Percentiles rank a stretch among this genome's conserved stretches.
These are phyloP conservation scores for Pimpla rufipes DNA, from an alignment of 2,888 invertebrate species.

Conservation along the genomic window DNA sequence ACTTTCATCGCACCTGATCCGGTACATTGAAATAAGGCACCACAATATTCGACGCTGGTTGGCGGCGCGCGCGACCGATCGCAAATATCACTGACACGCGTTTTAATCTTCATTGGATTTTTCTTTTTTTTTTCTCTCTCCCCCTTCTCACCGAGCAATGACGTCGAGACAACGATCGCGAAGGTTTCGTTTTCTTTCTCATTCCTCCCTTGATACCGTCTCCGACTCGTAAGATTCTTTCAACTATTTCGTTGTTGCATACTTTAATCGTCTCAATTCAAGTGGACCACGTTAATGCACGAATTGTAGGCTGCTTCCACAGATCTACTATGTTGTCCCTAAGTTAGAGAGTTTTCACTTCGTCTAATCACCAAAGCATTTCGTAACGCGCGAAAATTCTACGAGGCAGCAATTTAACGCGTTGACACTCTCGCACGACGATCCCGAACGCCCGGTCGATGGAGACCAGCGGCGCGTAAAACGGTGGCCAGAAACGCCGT, in stretches of 20 bases:
- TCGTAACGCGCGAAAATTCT: constrained; percentile 2
- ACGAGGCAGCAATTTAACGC: constrained; percentile 23
- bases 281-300: constrained; percentile 30
- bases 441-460: constrained; percentile 31
- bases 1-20: constrained; percentile 80
- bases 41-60: constrained; percentile 78
- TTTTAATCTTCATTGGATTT: constrained; percentile 13
- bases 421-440: constrained; percentile 2
- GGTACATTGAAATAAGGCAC: constrained; percentile 84
- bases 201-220: neutral
- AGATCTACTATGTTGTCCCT: constrained; percentile 11
- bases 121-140: neutral
- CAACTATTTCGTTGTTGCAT: constrained; percentile 24
- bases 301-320: constrained; percentile 26
- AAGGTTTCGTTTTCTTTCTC: neutral
- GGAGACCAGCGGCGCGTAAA: constrained; percentile 12
- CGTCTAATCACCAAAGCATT: constrained; percentile 1
- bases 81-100: constrained; percentile 52
- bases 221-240: constrained; percentile 17
- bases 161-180: constrained; percentile 20
- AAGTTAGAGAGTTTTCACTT: constrained; percentile 11
- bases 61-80: constrained; percentile 63
- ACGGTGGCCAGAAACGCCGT: constrained; percentile 18
- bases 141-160: constrained; percentile 28
- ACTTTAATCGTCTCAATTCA: constrained; percentile 25